Conservation (phyloP, 2,888 invertebrate genomes). For the Muschampia plurimacula region DNA sequence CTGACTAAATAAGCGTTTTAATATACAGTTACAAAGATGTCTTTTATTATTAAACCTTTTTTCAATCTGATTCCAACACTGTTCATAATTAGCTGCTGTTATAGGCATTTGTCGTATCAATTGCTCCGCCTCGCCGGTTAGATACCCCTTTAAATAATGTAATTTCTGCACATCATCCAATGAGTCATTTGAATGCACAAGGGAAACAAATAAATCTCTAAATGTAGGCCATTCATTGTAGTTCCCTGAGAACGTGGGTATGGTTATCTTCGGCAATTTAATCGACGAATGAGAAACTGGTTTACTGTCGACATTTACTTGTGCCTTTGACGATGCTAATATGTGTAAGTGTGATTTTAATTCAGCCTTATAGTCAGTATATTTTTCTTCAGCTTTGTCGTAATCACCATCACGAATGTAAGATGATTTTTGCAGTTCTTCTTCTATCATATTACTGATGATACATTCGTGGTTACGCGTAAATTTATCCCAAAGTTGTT, state of each 20-base stretch:
- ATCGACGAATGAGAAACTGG: background rate
- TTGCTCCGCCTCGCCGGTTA: too few relatives aligned
- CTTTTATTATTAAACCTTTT: constrained; percentile 45
- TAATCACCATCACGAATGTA: background rate
- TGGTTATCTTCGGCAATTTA: constrained; percentile 33
- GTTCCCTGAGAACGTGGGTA: constrained; percentile 33
- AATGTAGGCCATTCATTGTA: constrained; percentile 17
- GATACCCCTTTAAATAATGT: too few relatives aligned
- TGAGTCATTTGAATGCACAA: constrained; percentile 32
- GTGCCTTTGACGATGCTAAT: background rate
- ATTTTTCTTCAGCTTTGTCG: background rate
- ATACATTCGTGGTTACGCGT: background rate
- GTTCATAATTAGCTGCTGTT: constrained; percentile 41
- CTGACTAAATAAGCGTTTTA: constrained; percentile 14
- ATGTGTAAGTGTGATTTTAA: background rate
- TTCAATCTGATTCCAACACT: constrained; percentile 43
- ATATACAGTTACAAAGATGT: constrained; percentile 26
- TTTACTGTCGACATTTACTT: background rate
- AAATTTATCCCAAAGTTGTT: constrained; percentile 3
- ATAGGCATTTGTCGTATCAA: constrained; percentile 24
- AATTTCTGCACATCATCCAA: too few relatives aligned
- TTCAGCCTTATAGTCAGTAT: background rate
- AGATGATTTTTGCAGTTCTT: background rate
- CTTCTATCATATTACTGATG: background rate
- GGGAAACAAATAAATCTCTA: constrained; percentile 14